A percentile compares a stretch with the other conserved stretches of the same genome.
Conservation (phyloP, 2,797 vertebrate species). For the Halcyon smyrnensis region DNA sequence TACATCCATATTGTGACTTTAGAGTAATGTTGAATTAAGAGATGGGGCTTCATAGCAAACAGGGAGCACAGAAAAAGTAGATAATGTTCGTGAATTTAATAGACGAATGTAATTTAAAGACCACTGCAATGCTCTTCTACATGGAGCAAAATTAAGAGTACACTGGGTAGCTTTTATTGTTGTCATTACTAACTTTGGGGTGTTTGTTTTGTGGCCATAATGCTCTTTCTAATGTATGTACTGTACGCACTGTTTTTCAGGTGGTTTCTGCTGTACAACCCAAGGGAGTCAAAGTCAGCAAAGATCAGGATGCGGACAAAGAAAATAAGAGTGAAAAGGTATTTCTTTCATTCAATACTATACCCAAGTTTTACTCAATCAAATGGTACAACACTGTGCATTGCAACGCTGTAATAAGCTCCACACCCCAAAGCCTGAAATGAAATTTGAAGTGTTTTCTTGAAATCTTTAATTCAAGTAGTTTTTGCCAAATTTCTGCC, state of each 20-base stretch:
- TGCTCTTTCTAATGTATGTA: background rate
- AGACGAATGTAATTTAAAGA: background rate
- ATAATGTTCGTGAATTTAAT: background rate
- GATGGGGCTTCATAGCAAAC: background rate
- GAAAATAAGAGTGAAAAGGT: conserved; percentile 73
- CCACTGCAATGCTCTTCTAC: background rate
- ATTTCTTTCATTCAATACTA: conserved; percentile 13
- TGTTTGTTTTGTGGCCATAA: background rate
- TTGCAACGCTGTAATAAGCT: background rate
- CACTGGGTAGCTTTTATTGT: background rate
- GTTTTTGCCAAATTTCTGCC: conserved; percentile 43
- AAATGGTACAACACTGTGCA: background rate
- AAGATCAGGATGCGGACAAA: conserved; percentile 45
- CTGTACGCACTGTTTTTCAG: conserved; percentile 20
- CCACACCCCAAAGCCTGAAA: background rate
- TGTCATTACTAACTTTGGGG: background rate
- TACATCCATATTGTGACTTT: background rate
- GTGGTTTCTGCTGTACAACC: conserved; percentile 52
- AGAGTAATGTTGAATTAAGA: background rate
- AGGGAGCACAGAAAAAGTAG: background rate
- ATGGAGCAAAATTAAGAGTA: background rate
- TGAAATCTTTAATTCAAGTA: conserved; percentile 11
- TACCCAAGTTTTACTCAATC: background rate
- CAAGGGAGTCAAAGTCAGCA: conserved; percentile 59
- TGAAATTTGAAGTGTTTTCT: conserved; percentile 42